These are phyloP conservation scores for Poecilobothrus nobilitatus DNA, from an alignment of 2,888 invertebrate species.

Conservation along the genomic window DNA sequence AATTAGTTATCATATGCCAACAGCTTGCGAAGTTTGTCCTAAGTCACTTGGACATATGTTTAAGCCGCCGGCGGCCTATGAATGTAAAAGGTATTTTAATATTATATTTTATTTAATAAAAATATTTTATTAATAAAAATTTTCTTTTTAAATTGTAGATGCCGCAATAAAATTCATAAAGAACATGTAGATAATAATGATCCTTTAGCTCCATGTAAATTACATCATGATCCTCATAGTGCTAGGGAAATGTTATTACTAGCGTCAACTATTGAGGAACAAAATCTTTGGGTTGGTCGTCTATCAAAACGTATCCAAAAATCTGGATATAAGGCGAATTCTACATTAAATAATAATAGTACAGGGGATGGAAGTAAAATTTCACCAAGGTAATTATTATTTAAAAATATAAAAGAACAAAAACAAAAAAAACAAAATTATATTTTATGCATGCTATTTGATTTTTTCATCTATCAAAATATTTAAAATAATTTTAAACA, in stretches of 20 bases:
- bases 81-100: slow-evolving; percentile 67
- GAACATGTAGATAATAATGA: slow-evolving; percentile 83
- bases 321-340: slow-evolving; percentile 82
- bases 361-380: slow-evolving; percentile 57
- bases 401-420: not conserved
- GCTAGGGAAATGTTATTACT: slow-evolving; percentile 90
- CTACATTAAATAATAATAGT: slow-evolving; percentile 46
- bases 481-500: not conserved
- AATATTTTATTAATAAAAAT: not conserved
- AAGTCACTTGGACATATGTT: slow-evolving; percentile 97
- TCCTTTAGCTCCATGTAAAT: slow-evolving; percentile 88
- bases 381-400: slow-evolving; percentile 59
- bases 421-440: not conserved
- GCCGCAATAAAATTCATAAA: slow-evolving; percentile 94
- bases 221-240: slow-evolving; percentile 87
- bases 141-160: slow-evolving; percentile 54
- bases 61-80: slow-evolving; percentile 93
- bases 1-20: slow-evolving; percentile 96
- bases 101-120: slow-evolving; percentile 8
- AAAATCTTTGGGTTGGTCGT: slow-evolving; percentile 86
- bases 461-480: not conserved
- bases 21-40: slow-evolving; percentile 94
- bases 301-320: slow-evolving; percentile 88
- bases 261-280: slow-evolving; percentile 76
- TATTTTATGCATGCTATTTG: not conserved